A percentile compares a stretch with the other conserved stretches of the same genome.
Evolutionary conservation across 2,888 invertebrate species (phyloP).

Genomic region (Eupeodes latifasciatus): DNA sequence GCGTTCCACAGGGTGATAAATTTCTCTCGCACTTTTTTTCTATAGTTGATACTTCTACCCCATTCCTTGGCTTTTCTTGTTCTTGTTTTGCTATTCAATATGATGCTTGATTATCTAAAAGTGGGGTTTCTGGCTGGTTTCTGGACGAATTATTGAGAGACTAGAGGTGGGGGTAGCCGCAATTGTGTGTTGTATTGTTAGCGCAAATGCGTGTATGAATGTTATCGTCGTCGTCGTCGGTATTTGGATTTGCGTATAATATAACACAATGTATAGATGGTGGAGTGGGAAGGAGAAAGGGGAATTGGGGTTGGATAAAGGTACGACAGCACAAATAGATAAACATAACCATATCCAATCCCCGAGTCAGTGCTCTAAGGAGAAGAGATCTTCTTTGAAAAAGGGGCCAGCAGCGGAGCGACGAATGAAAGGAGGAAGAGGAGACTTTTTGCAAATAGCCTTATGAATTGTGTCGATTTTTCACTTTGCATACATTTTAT

Average conservation of each 20-base stretch:
- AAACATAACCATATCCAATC: constrained; percentile 48
- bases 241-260: constrained; percentile 70
- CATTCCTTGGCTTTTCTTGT: constrained; percentile 33
- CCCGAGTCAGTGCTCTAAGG: background rate
- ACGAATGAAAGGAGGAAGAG: background rate
- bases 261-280: background rate
- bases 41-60: background rate
- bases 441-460: constrained; percentile 56
- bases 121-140: too few species aligned
- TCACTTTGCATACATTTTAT: constrained; percentile 65
- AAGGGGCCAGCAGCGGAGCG: background rate
- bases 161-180: constrained; percentile 10
- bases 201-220: constrained; percentile 69
- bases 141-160: too few species aligned
- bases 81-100: constrained; percentile 63
- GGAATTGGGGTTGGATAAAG: constrained; percentile 37
- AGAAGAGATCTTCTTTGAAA: background rate
- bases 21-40: constrained; percentile 73
- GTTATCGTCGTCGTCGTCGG: constrained; percentile 56
- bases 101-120: constrained; percentile 74
- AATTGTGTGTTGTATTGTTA: constrained; percentile 70
- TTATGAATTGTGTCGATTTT: constrained; percentile 75
- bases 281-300: background rate
- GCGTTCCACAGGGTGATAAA: constrained; percentile 77
- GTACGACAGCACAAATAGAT: constrained; percentile 68